These are phyloP conservation scores for Candoia aspera DNA, from an alignment of 2,113 vertebrate species.

Conservation along the genomic window DNA sequence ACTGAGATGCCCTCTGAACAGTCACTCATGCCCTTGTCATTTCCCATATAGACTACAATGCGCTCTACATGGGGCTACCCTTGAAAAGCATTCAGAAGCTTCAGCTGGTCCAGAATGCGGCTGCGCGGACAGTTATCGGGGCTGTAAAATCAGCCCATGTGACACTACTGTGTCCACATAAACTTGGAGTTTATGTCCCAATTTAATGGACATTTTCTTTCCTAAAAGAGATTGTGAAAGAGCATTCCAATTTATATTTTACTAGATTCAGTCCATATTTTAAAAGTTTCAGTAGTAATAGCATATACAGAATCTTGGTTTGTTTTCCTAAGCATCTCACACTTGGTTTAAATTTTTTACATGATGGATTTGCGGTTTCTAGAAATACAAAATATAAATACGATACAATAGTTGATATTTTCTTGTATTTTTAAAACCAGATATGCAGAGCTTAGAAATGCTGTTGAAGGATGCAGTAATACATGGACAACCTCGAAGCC, in stretches of 20 bases:
- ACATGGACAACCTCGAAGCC: conserved; percentile 86
- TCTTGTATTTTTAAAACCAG: conserved; percentile 70
- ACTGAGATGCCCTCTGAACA: no score
- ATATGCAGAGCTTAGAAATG: conserved; percentile 86
- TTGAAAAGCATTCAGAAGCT: no score
- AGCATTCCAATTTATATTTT: neutral
- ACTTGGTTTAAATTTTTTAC: neutral
- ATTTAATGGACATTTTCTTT: neutral
- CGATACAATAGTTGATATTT: neutral
- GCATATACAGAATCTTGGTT: neutral
- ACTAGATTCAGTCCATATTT: neutral
- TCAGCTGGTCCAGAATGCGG: no score
- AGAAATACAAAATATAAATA: neutral
- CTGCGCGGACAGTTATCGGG: no score
- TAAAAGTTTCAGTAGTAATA: neutral
- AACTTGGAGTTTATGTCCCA: no score
- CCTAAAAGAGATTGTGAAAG: neutral
- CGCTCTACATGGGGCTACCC: no score
- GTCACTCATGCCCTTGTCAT: no score
- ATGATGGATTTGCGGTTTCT: neutral
- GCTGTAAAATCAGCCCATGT: no score
- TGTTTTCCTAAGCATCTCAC: neutral
- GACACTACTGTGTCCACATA: no score
- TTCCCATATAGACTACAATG: no score
- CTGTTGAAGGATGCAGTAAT: conserved; percentile 85